Conservation (phyloP, 2,888 invertebrate genomes). For the Furcula furcula region DNA sequence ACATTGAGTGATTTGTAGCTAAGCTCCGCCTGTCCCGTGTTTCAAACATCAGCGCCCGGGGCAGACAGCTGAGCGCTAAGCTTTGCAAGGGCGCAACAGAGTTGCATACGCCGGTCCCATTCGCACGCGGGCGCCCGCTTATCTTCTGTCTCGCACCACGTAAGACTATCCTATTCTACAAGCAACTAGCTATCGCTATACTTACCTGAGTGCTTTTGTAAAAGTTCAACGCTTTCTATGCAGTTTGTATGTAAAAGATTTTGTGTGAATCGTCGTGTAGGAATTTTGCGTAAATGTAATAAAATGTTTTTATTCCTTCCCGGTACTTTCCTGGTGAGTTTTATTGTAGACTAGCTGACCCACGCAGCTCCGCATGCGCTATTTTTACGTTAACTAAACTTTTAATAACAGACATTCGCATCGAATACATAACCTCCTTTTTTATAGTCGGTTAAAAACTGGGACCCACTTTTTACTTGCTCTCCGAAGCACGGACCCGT, state of each 20-base stretch:
- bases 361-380: too few species aligned
- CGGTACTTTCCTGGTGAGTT: conserved; percentile 35
- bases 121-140: conserved; percentile 45
- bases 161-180: conserved; percentile 74
- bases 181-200: conserved; percentile 72
- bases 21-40: conserved; percentile 83
- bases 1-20: conserved; percentile 83
- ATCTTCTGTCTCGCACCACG: conserved; percentile 59
- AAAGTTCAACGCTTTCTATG: conserved; percentile 78
- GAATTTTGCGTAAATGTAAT: conserved; percentile 43
- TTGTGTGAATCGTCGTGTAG: conserved; percentile 49
- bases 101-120: conserved; percentile 62
- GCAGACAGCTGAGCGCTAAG: conserved; percentile 80
- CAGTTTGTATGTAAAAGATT: conserved; percentile 68
- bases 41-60: conserved; percentile 81
- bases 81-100: conserved; percentile 67
- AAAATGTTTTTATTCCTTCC: conserved; percentile 33
- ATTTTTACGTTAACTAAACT: too few species aligned
- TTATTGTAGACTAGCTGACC: conserved; percentile 24
- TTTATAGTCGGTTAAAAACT: too few species aligned
- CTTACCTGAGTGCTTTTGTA: conserved; percentile 81
- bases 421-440: too few species aligned
- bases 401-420: too few species aligned
- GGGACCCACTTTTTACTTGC: too few species aligned
- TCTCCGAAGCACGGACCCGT: too few species aligned